Conservation (phyloP, 1,140 invertebrate species). For the Panagrolaimus sp. region DNA sequence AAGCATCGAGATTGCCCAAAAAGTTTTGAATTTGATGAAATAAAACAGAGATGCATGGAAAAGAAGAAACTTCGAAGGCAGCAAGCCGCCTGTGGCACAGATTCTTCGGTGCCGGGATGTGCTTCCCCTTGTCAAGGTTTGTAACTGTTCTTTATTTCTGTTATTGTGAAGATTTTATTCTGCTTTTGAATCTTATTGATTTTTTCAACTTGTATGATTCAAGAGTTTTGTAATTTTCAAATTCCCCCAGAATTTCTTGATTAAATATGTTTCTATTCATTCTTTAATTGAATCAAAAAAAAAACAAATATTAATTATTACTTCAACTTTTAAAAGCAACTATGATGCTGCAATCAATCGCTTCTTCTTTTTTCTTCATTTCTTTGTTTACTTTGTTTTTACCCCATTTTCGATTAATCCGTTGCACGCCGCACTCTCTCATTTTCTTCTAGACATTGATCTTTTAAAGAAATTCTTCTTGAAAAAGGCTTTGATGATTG, state of each 20-base stretch:
- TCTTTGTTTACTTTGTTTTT: neutral
- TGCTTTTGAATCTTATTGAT: slow-evolving; percentile 9
- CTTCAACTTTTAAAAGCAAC: neutral
- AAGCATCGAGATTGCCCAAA: slow-evolving; percentile 39
- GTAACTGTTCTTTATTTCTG: neutral
- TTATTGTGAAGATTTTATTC: neutral
- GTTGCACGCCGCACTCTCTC: no score
- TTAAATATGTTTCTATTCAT: no score
- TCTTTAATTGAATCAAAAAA: no score
- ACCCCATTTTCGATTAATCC: no score
- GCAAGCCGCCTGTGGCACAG: slow-evolving; percentile 34
- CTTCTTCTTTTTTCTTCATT: neutral
- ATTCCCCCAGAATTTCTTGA: neutral
- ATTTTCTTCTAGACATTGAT: no score
- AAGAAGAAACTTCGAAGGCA: slow-evolving; percentile 48
- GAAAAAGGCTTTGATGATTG: neutral
- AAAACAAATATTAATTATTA: no score
- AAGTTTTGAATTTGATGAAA: slow-evolving; percentile 42
- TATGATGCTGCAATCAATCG: neutral
- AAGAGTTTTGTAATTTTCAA: neutral
- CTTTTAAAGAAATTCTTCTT: neutral
- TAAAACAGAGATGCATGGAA: slow-evolving; percentile 46
- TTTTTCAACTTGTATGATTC: neutral
- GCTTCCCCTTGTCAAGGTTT: slow-evolving; percentile 29
- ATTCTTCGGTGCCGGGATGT: slow-evolving; percentile 36